These are phyloP conservation scores for Brenthis ino DNA, from an alignment of 2,888 invertebrate genomes.

Conservation along the genomic window DNA sequence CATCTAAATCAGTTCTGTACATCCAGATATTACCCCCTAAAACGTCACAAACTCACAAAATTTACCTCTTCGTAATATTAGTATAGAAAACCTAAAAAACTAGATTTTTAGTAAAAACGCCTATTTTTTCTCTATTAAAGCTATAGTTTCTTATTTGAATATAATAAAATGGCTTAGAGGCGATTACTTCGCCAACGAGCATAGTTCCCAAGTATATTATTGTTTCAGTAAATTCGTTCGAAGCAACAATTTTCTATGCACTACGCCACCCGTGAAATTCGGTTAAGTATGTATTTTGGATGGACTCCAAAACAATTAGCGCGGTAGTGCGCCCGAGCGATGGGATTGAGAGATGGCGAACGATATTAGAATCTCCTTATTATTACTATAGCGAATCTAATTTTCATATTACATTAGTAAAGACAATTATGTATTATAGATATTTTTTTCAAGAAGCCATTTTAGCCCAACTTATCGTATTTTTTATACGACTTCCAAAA, in stretches of 20 bases:
- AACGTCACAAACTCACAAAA: too few relatives aligned
- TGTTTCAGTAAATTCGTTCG: constrained; percentile 43
- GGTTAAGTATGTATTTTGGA: constrained; percentile 78
- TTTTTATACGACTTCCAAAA: too few relatives aligned
- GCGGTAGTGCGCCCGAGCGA: constrained; percentile 51
- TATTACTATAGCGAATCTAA: constrained; percentile 21
- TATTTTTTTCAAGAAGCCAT: too few relatives aligned
- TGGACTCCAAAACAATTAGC: constrained; percentile 79
- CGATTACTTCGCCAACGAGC: constrained; percentile 3
- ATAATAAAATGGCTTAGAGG: neutral
- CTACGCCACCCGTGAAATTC: constrained; percentile 66
- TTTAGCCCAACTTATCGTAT: too few relatives aligned
- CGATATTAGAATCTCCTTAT: constrained; percentile 53
- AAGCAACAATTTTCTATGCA: constrained; percentile 62
- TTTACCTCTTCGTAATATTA: too few relatives aligned
- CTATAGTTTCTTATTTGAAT: neutral
- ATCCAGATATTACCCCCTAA: too few relatives aligned
- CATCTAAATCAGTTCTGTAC: too few relatives aligned
- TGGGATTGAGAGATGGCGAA: constrained; percentile 54
- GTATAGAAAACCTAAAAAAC: too few relatives aligned
- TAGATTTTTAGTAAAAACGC: neutral
- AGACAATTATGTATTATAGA: neutral
- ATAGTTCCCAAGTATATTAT: constrained; percentile 27
- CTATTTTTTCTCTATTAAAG: neutral
- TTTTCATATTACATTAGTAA: neutral